Conservation (phyloP, 2,113 vertebrate genomes). For the Laticauda colubrina region DNA sequence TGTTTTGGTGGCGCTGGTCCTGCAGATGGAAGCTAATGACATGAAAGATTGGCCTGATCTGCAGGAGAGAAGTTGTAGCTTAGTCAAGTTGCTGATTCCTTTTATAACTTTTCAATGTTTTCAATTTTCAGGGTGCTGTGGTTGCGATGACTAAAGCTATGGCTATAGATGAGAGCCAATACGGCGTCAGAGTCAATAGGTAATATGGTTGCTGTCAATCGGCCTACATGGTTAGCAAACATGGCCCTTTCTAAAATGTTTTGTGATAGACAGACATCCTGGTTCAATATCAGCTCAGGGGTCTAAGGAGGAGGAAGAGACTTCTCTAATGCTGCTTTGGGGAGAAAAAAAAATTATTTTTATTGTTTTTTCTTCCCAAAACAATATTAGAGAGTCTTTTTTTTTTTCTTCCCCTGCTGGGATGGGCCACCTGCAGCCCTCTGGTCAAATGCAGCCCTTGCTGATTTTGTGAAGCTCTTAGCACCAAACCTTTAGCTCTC, state of each 20-base stretch:
- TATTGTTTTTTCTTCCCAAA: no score
- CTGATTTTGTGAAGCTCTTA: neutral
- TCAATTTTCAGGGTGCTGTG: constrained; percentile 72
- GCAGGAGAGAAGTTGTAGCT: no score
- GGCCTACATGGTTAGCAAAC: no score
- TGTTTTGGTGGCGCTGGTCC: no score
- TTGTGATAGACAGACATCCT: neutral
- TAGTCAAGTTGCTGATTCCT: neutral
- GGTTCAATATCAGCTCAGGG: neutral
- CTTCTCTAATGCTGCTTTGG: no score
- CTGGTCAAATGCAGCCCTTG: neutral
- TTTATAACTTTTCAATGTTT: neutral
- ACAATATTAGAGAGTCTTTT: neutral
- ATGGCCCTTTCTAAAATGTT: neutral
- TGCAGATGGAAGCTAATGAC: neutral
- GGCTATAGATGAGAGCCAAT: constrained; percentile 80
- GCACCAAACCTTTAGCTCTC: neutral
- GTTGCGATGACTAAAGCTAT: constrained; percentile 82
- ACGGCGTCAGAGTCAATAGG: constrained; percentile 81
- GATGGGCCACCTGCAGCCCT: neutral
- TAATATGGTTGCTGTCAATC: constrained; percentile 46
- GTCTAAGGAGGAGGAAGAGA: no score
- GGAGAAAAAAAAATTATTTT: no score
- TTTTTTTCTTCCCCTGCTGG: neutral
- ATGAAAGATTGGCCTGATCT: neutral